Conservation (phyloP, 2,888 invertebrate species). For the Volucella bombylans region DNA sequence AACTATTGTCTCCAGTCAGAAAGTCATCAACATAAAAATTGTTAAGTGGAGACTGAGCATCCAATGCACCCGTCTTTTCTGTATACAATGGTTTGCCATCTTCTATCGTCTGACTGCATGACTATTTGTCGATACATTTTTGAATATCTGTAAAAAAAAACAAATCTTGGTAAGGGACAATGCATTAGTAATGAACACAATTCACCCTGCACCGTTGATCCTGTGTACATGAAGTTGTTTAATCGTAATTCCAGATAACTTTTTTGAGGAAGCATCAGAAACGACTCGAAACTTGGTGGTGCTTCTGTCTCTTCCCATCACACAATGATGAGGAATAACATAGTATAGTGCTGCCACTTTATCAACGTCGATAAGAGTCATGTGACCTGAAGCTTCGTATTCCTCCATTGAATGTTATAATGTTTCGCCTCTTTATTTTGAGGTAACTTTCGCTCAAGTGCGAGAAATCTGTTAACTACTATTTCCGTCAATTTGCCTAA, state of each 20-base stretch:
- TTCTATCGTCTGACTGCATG: background rate
- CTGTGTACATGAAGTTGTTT: background rate
- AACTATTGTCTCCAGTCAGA: background rate
- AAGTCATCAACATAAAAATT: background rate
- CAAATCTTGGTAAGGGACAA: background rate
- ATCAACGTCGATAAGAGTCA: no score
- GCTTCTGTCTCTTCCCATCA: conserved; percentile 19
- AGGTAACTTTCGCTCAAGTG: no score
- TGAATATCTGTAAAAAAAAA: background rate
- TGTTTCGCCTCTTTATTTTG: no score
- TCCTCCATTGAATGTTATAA: no score
- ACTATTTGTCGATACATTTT: background rate
- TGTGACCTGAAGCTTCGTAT: no score
- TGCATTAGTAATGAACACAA: background rate
- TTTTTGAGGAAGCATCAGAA: background rate
- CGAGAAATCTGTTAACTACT: no score
- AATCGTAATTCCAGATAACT: background rate
- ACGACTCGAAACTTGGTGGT: background rate
- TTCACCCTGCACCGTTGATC: background rate
- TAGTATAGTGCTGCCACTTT: no score
- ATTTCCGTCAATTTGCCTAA: no score
- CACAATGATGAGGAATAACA: conserved; percentile 24
- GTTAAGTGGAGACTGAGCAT: no score
- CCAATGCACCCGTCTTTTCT: no score
- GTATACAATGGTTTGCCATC: background rate